Evolutionary conservation across 2,113 vertebrate species (phyloP).

Genomic region (Ceuthmochares aereus): DNA sequence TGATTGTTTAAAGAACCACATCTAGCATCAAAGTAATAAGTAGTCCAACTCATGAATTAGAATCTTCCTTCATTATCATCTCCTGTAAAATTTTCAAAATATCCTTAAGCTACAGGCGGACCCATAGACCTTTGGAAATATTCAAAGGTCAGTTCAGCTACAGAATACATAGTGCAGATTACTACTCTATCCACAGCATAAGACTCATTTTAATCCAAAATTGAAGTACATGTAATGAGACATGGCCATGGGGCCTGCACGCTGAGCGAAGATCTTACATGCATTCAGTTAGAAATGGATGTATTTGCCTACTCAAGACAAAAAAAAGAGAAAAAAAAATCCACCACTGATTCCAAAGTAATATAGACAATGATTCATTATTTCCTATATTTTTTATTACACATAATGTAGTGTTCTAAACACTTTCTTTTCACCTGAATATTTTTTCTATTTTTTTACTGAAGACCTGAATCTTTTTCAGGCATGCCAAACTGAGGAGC

Average conservation of each 20-base stretch:
- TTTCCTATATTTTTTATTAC: background rate
- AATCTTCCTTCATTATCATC: conserved; percentile 10
- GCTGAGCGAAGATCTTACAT: background rate
- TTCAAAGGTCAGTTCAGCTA: conserved; percentile 4
- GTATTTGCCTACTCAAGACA: background rate
- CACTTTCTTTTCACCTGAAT: background rate
- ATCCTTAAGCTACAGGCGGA: background rate
- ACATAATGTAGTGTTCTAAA: background rate
- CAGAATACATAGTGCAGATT: background rate
- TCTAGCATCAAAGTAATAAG: conserved; percentile 34
- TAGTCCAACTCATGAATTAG: conserved; percentile 31
- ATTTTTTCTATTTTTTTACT: background rate
- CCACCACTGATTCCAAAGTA: background rate
- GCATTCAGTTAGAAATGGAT: background rate
- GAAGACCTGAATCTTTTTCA: background rate
- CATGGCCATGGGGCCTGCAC: background rate
- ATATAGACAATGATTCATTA: background rate
- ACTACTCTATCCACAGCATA: background rate
- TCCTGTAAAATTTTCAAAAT: conserved; percentile 28
- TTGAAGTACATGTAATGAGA: conserved; percentile 10
- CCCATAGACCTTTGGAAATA: background rate
- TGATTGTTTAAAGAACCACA: conserved; percentile 14
- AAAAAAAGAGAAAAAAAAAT: background rate
- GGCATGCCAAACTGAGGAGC: background rate
- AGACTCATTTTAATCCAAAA: background rate